Conservation (phyloP, 2,888 invertebrate species). For the Halocaridina rubra region DNA sequence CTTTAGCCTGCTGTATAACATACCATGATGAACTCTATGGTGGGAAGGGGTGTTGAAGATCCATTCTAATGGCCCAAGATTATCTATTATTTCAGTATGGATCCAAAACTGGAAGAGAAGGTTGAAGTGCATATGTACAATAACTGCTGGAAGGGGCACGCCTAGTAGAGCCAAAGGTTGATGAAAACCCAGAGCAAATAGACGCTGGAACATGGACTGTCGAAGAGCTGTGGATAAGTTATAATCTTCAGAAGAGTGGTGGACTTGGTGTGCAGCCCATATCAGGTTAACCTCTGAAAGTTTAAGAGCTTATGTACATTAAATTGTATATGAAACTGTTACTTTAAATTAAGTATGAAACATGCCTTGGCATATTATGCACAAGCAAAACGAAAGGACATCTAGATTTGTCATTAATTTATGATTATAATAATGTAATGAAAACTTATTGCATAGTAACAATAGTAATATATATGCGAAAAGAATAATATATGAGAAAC, state of each 20-base stretch:
- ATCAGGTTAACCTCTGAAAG: constrained; percentile 84
- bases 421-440: too few relatives aligned
- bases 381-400: too few relatives aligned
- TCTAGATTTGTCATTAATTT: too few relatives aligned
- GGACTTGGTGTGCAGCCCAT: constrained; percentile 92
- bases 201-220: constrained; percentile 79
- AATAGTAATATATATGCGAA: too few relatives aligned
- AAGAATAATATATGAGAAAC: too few relatives aligned
- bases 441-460: too few relatives aligned
- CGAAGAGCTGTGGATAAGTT: constrained; percentile 86
- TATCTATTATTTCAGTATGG: constrained; percentile 85
- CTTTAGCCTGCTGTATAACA: too few relatives aligned
- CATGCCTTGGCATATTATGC: too few relatives aligned
- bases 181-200: constrained; percentile 66
- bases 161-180: constrained; percentile 74
- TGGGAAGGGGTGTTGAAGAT: constrained; percentile 91
- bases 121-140: constrained; percentile 90
- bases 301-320: too few relatives aligned
- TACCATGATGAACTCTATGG: constrained; percentile 87
- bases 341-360: too few relatives aligned
- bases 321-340: too few relatives aligned
- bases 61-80: constrained; percentile 86
- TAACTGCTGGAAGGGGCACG: constrained; percentile 82
- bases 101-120: constrained; percentile 94
- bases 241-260: constrained; percentile 91